phyloP scores from a whole-genome alignment of 2,113 vertebrate species.

The Neolamprologus sp. region DNA sequence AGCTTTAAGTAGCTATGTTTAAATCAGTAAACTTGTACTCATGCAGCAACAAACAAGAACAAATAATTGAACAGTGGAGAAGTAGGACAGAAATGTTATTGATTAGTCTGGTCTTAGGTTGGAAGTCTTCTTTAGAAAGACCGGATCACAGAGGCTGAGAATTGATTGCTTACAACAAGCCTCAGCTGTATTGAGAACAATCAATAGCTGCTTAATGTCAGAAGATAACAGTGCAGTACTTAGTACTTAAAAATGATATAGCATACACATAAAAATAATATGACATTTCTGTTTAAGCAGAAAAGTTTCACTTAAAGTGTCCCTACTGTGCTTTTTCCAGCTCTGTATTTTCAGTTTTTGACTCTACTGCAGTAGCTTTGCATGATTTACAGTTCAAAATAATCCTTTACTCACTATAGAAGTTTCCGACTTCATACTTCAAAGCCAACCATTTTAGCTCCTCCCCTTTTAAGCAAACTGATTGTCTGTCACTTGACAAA shows the following conservation, averaged over 20 bases:
- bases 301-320: neutral
- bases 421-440: neutral
- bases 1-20: neutral
- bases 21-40: neutral
- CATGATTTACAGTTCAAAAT: neutral
- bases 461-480: neutral
- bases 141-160: neutral
- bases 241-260: neutral
- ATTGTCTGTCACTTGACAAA: neutral
- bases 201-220: neutral
- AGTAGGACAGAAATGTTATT: neutral
- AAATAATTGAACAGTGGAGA: neutral
- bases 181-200: neutral
- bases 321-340: neutral
- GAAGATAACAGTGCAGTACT: neutral
- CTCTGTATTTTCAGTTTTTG: neutral
- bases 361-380: neutral
- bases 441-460: neutral
- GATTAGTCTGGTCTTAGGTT: constrained; percentile 11
- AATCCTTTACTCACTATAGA: neutral
- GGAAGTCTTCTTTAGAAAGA: neutral
- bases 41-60: neutral
- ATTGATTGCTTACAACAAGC: constrained; percentile 15
- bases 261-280: neutral
- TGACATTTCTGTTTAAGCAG: neutral